A percentile compares a stretch with the other conserved stretches of the same genome.
These are phyloP conservation scores for Drosophila paulistorum DNA, from an alignment of 1,140 invertebrate genomes.

Conservation along the genomic window DNA sequence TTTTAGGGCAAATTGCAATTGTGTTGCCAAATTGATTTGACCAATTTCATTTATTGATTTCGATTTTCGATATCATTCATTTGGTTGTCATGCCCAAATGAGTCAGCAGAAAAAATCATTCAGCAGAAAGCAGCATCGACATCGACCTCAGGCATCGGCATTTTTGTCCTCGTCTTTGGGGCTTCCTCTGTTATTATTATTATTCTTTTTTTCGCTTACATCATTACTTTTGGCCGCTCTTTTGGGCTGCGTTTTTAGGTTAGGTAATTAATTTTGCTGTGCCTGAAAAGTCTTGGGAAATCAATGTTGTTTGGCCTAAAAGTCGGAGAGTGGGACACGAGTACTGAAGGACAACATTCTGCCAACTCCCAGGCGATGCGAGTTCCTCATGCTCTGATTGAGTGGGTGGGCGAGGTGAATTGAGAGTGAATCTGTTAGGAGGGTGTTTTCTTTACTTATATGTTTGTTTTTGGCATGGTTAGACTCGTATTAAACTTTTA, in stretches of 20 bases:
- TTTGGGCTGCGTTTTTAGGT: conserved; percentile 66
- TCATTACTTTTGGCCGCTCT: conserved; percentile 48
- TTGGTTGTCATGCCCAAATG: conserved; percentile 73
- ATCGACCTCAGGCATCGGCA: conserved; percentile 31
- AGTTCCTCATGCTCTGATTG: conserved; percentile 49
- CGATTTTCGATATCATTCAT: conserved; percentile 79
- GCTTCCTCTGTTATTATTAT: background rate
- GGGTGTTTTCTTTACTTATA: conserved; percentile 11
- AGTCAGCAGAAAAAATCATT: conserved; percentile 62
- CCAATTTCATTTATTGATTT: conserved; percentile 80
- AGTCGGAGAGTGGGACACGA: background rate
- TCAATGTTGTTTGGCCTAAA: conserved; percentile 60
- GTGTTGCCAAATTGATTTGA: conserved; percentile 80
- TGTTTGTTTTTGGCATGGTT: conserved; percentile 21
- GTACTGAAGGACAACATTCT: conserved; percentile 18
- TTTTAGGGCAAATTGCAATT: conserved; percentile 68
- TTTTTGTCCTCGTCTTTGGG: conserved; percentile 33
- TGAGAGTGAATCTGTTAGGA: background rate
- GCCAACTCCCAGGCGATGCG: conserved; percentile 57
- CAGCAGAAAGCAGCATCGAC: conserved; percentile 37
- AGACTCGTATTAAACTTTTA: conserved; percentile 57
- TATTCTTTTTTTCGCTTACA: conserved; percentile 40
- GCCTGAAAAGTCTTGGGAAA: conserved; percentile 76
- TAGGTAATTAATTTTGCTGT: conserved; percentile 79
- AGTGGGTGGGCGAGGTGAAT: conserved; percentile 38